A percentile compares a stretch with the other conserved stretches of the same genome.
These are phyloP conservation scores for Scaptomyza tumidula DNA, from an alignment of 2,888 invertebrate species.

Conservation along the genomic window DNA sequence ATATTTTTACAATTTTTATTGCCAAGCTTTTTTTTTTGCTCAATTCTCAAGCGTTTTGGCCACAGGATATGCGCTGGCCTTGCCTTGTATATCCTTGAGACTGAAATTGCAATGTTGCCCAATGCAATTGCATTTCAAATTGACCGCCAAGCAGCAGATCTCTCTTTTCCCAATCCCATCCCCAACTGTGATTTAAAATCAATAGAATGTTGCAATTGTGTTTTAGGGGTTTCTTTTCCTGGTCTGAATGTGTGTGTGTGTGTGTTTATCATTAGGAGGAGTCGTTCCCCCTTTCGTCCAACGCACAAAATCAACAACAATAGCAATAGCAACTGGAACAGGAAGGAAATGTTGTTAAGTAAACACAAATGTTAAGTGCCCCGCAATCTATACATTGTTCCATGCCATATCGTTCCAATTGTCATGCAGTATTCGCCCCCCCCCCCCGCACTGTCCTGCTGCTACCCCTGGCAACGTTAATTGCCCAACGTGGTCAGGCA, in stretches of 20 bases:
- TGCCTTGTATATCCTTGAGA: slow-evolving; percentile 41
- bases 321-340: slow-evolving; percentile 7
- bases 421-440: slow-evolving; percentile 5
- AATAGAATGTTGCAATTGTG: slow-evolving; percentile 17
- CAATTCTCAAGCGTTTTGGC: slow-evolving; percentile 71
- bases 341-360: slow-evolving; percentile 17
- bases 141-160: slow-evolving; percentile 20
- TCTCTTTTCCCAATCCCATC: not conserved
- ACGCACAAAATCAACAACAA: slow-evolving; percentile 5
- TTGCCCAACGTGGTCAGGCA: slow-evolving; percentile 52
- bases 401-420: slow-evolving; percentile 17
- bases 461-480: slow-evolving; percentile 34
- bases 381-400: slow-evolving; percentile 30
- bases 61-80: slow-evolving; percentile 45
- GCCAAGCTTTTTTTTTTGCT: slow-evolving; percentile 44
- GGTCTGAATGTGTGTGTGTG: not conserved
- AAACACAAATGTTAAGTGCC: slow-evolving; percentile 35
- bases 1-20: slow-evolving; percentile 58
- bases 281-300: not conserved
- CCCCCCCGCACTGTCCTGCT: not conserved
- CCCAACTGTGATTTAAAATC: slow-evolving; percentile 39
- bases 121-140: slow-evolving; percentile 59
- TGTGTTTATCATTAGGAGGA: not conserved
- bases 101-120: slow-evolving; percentile 78
- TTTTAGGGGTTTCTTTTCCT: not conserved